Conservation (phyloP, 2,797 vertebrate genomes). For the Microcaecilia unicolor region DNA sequence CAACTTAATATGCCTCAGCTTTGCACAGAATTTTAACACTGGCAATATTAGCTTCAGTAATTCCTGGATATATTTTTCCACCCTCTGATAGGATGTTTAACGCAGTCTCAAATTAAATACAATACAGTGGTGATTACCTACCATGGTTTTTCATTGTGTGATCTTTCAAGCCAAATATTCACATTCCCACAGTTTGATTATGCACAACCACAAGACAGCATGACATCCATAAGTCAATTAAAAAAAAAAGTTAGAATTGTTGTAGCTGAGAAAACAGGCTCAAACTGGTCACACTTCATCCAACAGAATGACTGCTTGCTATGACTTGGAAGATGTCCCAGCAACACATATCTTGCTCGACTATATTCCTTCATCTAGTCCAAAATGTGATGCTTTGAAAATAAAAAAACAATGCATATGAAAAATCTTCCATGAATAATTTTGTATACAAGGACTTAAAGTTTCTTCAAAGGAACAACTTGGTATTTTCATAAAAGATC, state of each 20-base stretch:
- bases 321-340: not conserved
- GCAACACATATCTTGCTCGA: conserved; percentile 9
- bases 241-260: conserved; percentile 24
- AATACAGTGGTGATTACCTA: too few species aligned
- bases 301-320: conserved; percentile 20
- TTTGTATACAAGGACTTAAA: conserved; percentile 39
- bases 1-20: too few species aligned
- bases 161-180: conserved; percentile 38
- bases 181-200: conserved; percentile 44
- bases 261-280: conserved; percentile 27
- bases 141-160: conserved; percentile 34
- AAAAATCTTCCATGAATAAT: conserved; percentile 41
- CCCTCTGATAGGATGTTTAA: conserved; percentile 21
- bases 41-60: conserved; percentile 19
- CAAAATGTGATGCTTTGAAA: conserved; percentile 32
- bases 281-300: conserved; percentile 28
- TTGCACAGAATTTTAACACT: conserved; percentile 27
- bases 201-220: conserved; percentile 53
- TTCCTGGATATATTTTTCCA: conserved; percentile 18
- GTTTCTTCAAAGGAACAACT: conserved; percentile 39
- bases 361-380: conserved; percentile 24
- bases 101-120: conserved; percentile 29
- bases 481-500: conserved; percentile 40
- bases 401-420: conserved; percentile 36
- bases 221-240: conserved; percentile 41